A percentile compares a stretch with the other conserved stretches of the same genome.
Evolutionary conservation across 1,140 invertebrate species (phyloP).

Genomic region (Ceratina australensis): DNA sequence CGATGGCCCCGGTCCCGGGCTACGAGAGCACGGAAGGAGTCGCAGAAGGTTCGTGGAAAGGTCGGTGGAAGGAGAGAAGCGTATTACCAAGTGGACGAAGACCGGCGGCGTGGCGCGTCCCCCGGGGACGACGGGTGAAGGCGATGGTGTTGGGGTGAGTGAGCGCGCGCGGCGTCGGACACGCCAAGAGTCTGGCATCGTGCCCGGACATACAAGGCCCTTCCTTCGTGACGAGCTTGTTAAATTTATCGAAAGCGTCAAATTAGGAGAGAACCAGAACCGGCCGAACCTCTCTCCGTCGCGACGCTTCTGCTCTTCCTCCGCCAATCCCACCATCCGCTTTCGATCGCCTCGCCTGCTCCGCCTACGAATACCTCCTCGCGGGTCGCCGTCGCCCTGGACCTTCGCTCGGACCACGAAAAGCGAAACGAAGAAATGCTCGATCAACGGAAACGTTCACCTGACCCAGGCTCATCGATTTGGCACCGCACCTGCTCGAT

Average conservation of each 20-base stretch:
- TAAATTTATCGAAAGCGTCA: constrained; percentile 79
- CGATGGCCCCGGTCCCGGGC: constrained; percentile 64
- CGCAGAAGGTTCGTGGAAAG: constrained; percentile 40
- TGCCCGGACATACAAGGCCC: constrained; percentile 74
- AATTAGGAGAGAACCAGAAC: constrained; percentile 71
- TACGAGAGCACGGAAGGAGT: constrained; percentile 34
- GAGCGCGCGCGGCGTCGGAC: constrained; percentile 64
- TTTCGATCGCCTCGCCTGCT: constrained; percentile 9
- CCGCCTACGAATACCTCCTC: constrained; percentile 20
- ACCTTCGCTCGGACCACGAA: neutral
- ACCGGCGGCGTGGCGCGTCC: constrained; percentile 66
- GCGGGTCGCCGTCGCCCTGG: constrained; percentile 8
- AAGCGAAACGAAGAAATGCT: neutral
- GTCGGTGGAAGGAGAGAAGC: constrained; percentile 55
- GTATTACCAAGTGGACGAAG: constrained; percentile 76
- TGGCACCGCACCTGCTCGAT: neutral
- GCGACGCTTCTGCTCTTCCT: neutral
- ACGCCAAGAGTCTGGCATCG: constrained; percentile 73
- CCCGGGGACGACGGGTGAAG: constrained; percentile 68
- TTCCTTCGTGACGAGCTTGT: constrained; percentile 77
- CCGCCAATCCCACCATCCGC: constrained; percentile 34
- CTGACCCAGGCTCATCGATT: neutral
- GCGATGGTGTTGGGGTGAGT: constrained; percentile 73
- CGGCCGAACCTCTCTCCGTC: constrained; percentile 24
- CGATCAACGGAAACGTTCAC: constrained; percentile 4